Percentiles rank a stretch among this genome's conserved stretches.
phyloP scores from a whole-genome alignment of 2,888 invertebrate species.

The Sepioteuthis lessoniana region DNA sequence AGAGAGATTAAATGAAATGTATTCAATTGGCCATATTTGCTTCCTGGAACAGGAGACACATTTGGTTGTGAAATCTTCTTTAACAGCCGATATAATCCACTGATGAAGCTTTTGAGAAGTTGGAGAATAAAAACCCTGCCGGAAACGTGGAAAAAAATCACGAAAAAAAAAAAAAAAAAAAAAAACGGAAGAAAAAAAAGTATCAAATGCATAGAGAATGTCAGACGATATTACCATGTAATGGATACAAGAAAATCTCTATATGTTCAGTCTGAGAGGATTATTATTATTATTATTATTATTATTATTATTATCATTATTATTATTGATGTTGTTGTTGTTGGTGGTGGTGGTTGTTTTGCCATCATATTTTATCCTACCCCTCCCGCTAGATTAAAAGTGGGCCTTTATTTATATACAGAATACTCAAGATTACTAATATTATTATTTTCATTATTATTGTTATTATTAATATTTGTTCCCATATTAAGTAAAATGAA shows the following conservation, averaged over 20 bases:
- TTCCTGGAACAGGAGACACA: neutral
- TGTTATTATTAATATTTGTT: too few species aligned
- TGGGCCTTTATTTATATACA: neutral
- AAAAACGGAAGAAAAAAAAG: constrained; percentile 45
- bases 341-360: too few species aligned
- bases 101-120: neutral
- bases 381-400: neutral
- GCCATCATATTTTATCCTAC: too few species aligned
- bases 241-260: neutral
- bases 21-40: neutral
- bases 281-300: neutral
- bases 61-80: neutral
- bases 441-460: too few species aligned
- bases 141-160: neutral
- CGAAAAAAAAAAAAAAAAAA: neutral
- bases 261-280: neutral
- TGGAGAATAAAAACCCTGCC: neutral
- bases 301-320: neutral
- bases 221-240: neutral
- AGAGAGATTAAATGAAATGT: neutral
- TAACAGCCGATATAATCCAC: constrained; percentile 6
- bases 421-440: too few species aligned
- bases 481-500: too few species aligned
- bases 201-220: neutral
- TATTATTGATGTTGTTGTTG: too few species aligned